Percentiles rank a stretch among this genome's conserved stretches.
phyloP scores from a whole-genome alignment of 2,113 vertebrate genomes.

The Ifrita kowaldi region DNA sequence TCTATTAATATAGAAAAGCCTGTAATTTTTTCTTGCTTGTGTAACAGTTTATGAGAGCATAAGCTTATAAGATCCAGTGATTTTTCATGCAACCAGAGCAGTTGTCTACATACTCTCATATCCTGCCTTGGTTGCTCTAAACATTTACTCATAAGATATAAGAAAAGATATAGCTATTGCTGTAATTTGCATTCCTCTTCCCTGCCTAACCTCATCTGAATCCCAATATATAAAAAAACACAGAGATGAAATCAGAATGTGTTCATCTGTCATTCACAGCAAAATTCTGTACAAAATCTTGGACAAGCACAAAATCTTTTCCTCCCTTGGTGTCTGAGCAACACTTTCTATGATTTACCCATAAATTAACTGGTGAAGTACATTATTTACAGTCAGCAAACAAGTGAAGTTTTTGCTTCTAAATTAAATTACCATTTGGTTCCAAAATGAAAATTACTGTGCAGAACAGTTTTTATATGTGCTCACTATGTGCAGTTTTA shows the following conservation, averaged over 20 bases:
- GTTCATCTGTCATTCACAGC: neutral
- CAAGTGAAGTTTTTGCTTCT: neutral
- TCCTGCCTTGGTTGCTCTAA: neutral
- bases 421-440: neutral
- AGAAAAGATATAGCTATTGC: neutral
- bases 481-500: neutral
- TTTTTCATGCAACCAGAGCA: neutral
- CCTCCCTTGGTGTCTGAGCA: neutral
- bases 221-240: neutral
- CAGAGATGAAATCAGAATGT: neutral
- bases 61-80: neutral
- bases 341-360: neutral
- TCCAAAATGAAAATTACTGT: neutral
- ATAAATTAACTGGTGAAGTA: neutral
- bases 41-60: neutral
- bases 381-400: neutral
- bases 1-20: neutral
- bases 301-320: neutral
- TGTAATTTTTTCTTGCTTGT: neutral
- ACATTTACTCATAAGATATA: neutral
- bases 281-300: neutral
- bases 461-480: neutral
- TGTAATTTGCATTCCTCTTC: neutral
- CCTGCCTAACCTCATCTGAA: neutral
- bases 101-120: neutral